Conservation (phyloP, 1,140 invertebrate genomes). For the Ephestia elutella region DNA sequence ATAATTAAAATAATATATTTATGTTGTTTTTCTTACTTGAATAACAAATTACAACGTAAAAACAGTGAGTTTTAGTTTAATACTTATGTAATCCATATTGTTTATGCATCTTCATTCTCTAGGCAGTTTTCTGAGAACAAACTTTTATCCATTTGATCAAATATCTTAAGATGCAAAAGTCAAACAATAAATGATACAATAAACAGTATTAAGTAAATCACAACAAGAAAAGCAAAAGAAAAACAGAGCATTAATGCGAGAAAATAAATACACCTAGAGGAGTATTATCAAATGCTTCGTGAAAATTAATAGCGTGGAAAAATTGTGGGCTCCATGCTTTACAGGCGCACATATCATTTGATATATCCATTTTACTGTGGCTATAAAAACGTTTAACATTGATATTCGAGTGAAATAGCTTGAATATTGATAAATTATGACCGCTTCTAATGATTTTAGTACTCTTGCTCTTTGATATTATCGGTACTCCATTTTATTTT, state of each 20-base stretch:
- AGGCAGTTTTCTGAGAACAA: too few species aligned
- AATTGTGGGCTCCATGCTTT: slow-evolving; percentile 22
- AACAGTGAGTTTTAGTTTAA: too few species aligned
- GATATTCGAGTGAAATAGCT: not conserved
- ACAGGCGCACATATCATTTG: slow-evolving; percentile 28
- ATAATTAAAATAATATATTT: too few species aligned
- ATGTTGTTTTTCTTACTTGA: too few species aligned
- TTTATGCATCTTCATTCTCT: too few species aligned
- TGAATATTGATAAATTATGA: not conserved
- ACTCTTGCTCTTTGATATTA: too few species aligned
- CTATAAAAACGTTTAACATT: not conserved
- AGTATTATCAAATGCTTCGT: slow-evolving; percentile 38
- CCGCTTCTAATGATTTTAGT: too few species aligned
- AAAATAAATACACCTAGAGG: slow-evolving; percentile 28
- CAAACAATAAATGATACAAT: not conserved
- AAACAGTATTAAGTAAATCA: slow-evolving; percentile 2
- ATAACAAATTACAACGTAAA: too few species aligned
- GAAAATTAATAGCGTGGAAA: slow-evolving; percentile 37
- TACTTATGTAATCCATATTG: too few species aligned
- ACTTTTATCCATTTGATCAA: too few species aligned
- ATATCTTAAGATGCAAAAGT: too few species aligned
- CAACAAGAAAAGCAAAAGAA: not conserved
- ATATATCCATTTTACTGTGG: slow-evolving; percentile 1
- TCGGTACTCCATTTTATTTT: too few species aligned
- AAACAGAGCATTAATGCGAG: slow-evolving; percentile 4